Evolutionary conservation across 2,113 vertebrate species (phyloP).

Genomic region (Odocoileus hemionus): DNA sequence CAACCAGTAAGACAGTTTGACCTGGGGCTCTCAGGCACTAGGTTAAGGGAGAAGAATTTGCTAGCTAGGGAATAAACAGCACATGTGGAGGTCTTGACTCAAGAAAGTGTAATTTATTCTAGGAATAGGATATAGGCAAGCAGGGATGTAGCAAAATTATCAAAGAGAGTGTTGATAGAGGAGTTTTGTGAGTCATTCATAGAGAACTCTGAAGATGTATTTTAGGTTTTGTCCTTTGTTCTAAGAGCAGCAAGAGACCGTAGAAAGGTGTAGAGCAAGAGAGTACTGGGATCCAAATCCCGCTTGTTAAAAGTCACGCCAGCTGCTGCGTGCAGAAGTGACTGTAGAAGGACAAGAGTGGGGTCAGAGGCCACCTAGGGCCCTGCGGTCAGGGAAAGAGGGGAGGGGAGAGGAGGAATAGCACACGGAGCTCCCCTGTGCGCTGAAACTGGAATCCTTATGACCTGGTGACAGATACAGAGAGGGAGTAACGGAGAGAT

Average conservation of each 20-base stretch:
- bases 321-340: neutral
- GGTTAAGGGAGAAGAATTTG: neutral
- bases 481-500: neutral
- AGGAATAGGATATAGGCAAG: neutral
- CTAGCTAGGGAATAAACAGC: neutral
- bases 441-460: neutral
- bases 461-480: neutral
- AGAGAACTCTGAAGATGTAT: neutral
- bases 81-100: neutral
- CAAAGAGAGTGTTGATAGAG: neutral
- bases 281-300: neutral
- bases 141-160: neutral
- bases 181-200: neutral
- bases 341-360: neutral
- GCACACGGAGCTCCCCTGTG: neutral
- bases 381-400: neutral
- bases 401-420: neutral
- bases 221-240: neutral
- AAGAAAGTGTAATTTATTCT: neutral
- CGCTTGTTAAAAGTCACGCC: neutral
- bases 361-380: neutral
- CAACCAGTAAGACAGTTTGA: neutral
- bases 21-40: neutral
- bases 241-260: neutral
- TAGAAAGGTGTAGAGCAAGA: neutral